Evolutionary conservation across 2,888 invertebrate species (phyloP).

Genomic region (Tenthredo livida): DNA sequence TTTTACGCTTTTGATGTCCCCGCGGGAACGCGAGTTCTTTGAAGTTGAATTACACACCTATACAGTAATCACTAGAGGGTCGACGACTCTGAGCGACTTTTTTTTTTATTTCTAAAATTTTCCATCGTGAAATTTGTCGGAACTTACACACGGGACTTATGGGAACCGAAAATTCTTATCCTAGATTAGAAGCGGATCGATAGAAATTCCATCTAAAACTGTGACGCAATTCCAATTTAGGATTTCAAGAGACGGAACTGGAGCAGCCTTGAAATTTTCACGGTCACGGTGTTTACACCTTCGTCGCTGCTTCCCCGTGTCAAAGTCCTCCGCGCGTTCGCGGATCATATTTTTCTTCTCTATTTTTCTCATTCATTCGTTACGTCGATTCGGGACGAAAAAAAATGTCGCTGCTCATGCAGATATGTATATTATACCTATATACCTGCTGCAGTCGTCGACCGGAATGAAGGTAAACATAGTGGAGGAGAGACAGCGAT

Average conservation of each 20-base stretch:
- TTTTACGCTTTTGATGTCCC: not conserved
- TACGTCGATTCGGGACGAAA: not conserved
- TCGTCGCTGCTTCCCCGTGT: not conserved
- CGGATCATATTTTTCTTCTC: not conserved
- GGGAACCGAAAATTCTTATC: not conserved
- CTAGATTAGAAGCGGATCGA: not conserved
- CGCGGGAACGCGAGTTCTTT: not conserved
- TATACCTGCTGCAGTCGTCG: not conserved
- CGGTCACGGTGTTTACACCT: slow-evolving; percentile 27
- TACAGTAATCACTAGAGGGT: not conserved
- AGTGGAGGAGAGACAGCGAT: not conserved
- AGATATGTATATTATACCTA: not conserved
- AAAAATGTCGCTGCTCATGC: not conserved
- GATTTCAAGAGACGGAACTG: slow-evolving; percentile 18
- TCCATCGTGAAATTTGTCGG: too few relatives aligned
- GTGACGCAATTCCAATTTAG: not conserved
- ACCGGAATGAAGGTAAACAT: not conserved
- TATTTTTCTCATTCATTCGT: not conserved
- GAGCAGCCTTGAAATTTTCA: slow-evolving; percentile 33
- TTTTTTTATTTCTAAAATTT: not conserved
- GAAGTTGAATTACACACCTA: not conserved
- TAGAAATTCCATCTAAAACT: not conserved
- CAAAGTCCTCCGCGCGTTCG: not conserved
- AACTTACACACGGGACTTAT: too few relatives aligned
- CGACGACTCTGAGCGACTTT: slow-evolving; percentile 1